Conservation (phyloP, 2,888 invertebrate genomes). For the Baccha elongata region DNA sequence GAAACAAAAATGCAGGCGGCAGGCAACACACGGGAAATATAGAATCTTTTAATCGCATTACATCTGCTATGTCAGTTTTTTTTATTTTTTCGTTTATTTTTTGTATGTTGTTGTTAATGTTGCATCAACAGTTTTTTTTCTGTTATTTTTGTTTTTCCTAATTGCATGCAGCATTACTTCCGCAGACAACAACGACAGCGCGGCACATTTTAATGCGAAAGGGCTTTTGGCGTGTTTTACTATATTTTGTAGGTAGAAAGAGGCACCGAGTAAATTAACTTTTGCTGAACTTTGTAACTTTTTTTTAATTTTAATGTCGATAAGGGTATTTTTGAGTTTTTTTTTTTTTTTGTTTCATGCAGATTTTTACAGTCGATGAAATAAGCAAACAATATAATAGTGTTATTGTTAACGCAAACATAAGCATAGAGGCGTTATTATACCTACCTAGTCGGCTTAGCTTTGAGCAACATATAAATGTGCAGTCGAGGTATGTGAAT, state of each 20-base stretch:
- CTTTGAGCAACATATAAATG: background rate
- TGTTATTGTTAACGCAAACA: conserved; percentile 21
- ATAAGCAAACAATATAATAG: conserved; percentile 6
- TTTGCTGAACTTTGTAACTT: conserved; percentile 1
- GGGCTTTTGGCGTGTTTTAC: conserved; percentile 24
- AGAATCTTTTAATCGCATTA: conserved; percentile 67
- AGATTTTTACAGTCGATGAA: conserved; percentile 21
- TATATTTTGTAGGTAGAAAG: conserved; percentile 11
- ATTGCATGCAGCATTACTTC: conserved; percentile 65
- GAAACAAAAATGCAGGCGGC: background rate
- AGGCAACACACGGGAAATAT: conserved; percentile 40
- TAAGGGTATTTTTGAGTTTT: background rate
- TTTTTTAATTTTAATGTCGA: background rate
- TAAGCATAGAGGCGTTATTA: background rate
- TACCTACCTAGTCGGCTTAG: conserved; percentile 4
- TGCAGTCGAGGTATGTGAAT: background rate
- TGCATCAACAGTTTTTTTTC: conserved; percentile 47
- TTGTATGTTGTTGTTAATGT: conserved; percentile 47
- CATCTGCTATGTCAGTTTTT: conserved; percentile 51
- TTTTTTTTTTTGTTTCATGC: conserved; percentile 1
- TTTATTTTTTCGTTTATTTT: conserved; percentile 13
- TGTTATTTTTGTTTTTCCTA: conserved; percentile 22
- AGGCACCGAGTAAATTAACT: conserved; percentile 19
- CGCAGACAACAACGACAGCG: conserved; percentile 27
- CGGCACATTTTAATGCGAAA: conserved; percentile 17